Base-by-base conservation (phyloP, 1,140 invertebrate genomes). In the Teleopsis dalmanni region DNA sequence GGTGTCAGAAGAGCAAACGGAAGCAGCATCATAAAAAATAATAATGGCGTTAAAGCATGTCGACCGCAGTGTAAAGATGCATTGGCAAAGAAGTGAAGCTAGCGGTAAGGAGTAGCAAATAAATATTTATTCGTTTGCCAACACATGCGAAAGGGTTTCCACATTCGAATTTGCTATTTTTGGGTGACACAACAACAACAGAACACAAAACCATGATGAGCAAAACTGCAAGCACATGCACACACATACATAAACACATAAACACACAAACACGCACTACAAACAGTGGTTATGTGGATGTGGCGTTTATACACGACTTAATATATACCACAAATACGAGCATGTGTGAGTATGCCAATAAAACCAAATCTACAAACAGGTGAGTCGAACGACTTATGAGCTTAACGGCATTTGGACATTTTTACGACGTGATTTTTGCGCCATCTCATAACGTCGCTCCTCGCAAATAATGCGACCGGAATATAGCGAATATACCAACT, bases 91-190 rank as follows among this genome's bases (percentile, higher is more conserved):
- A 25, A 25, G 25, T 41, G 42, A 31, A 26, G 14, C 5, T 11
- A 6, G 16, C 10, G 18, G 7, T n/a, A n/a, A 31, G n/a, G 14
- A 14, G 14, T 14, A 31, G 35, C 53, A 65, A 65, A 65, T 65
- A 65, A 65, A 65, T 65, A 62, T 65, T 65, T 65, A 65, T 65
- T 65, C 60, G 59, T 57, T 50, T 56, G 57, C 53, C 54, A 62
- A 60, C 54, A 34, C 44, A n/a, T n/a, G n/a, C n/a, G n/a, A n/a
- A n/a, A n/a, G n/a, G n/a, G n/a, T n/a, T n/a, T n/a, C n/a, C n/a
- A n/a, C 27, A 31, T 8, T 14, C 10, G 6, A 3, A 19, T 14
- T 35, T 35, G 34, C 34, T 14, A 5, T 10, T 31, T 31, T 31
- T 31, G 7, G 27, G 7, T 35, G 16, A 35, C 34, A 14, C 10